Base-by-base conservation (phyloP, 1,140 invertebrate genomes). In the Cotesia chilonis region DNA sequence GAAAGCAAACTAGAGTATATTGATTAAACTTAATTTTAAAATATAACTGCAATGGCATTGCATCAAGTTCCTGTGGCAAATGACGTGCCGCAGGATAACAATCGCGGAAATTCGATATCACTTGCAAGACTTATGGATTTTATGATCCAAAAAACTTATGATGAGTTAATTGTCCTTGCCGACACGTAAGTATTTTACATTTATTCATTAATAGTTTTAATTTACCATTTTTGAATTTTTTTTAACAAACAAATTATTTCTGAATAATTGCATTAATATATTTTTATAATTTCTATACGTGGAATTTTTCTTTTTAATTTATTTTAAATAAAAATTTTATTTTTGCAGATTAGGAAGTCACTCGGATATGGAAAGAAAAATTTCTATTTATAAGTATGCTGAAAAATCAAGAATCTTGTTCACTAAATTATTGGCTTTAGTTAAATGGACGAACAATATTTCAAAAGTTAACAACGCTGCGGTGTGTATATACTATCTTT, bases 321-420 rank as follows among this genome's bases (percentile, higher is more conserved):
- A 35, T 60, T 41, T 37, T 51, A 54, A 28, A 2, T 28, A 28
- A 28, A 28, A 28, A 28, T 28, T 75, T 75, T 68, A 77, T 70
- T 73, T 55, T 78, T 89, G 55, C 77, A 97, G 95, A 68, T 88
- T 99, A 74, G 97, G 97, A 54, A 89, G 97, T 38, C 99, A 99
- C 89, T 97, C 96, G n/a, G 97, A 99, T 81, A 97, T 98, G 93
- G 98, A 98, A 83, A 91, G 97, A 4, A 99, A 99, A 88, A 95
- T 99, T 81, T 97, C 99, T 88, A 99, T 99, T 77, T 97, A 98
- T 74, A 95, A 98, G 84, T 99, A 98, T 88, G 95, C 97, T 64
- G 95, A 94, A 28, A 89, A 96, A 73, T 99, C 97, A 0, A 87
- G 98, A 36, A 96, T 99, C 84, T 85, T 99, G 5, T 99, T 98